Percentiles rank a stretch among this genome's conserved stretches.
These are phyloP conservation scores for Hiodon alosoides DNA, from an alignment of 2,113 vertebrate species.

Conservation along the genomic window DNA sequence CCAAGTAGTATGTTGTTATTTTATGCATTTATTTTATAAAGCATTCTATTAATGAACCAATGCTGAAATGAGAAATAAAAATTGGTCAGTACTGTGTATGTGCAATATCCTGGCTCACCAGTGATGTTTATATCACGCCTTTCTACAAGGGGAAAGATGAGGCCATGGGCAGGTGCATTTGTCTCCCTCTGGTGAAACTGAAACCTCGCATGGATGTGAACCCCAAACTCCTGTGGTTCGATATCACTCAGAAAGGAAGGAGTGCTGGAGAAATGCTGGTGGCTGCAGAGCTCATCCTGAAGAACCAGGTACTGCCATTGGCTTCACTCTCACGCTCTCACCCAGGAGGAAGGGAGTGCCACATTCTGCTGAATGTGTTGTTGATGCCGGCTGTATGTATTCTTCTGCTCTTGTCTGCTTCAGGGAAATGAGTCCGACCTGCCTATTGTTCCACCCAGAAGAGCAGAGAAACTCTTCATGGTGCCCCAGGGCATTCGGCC, in stretches of 20 bases:
- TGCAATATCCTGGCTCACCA: too few species aligned
- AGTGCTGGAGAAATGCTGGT: constrained; percentile 79
- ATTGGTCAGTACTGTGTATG: too few species aligned
- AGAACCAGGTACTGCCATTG: constrained; percentile 66
- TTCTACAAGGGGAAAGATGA: constrained; percentile 85
- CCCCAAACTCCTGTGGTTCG: constrained; percentile 87
- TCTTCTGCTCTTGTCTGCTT: constrained; percentile 25
- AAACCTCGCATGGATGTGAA: constrained; percentile 61
- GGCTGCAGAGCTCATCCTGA: constrained; percentile 88
- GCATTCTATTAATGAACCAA: too few species aligned
- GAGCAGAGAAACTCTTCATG: constrained; percentile 83
- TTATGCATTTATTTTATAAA: too few species aligned
- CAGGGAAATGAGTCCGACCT: constrained; percentile 71
- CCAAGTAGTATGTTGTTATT: constrained; percentile 79
- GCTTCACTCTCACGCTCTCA: neutral
- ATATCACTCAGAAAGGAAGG: constrained; percentile 70
- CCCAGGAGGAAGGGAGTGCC: neutral
- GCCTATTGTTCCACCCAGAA: constrained; percentile 83
- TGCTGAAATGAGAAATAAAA: too few species aligned
- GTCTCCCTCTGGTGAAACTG: constrained; percentile 76
- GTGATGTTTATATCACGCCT: constrained; percentile 5
- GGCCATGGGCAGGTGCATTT: constrained; percentile 79
- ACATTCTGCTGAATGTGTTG: too few species aligned
- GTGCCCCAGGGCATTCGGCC: constrained; percentile 94
- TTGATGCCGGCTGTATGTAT: too few species aligned